These are phyloP conservation scores for Leptogaster cylindrica DNA, from an alignment of 2,888 invertebrate species.

Conservation along the genomic window DNA sequence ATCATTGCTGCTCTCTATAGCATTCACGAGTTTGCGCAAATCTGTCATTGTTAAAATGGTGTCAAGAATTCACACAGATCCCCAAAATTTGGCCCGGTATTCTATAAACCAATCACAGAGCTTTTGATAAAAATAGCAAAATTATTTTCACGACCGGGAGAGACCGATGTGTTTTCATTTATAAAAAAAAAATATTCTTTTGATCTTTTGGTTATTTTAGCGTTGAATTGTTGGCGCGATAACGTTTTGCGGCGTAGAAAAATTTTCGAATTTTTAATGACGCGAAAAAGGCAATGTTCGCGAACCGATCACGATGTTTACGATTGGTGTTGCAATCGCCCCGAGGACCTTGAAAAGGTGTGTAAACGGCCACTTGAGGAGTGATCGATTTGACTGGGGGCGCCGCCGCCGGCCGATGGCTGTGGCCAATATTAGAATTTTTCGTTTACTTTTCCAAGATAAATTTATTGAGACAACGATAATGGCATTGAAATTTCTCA, in stretches of 20 bases:
- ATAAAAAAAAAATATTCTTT: constrained; percentile 9
- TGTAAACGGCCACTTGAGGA: constrained; percentile 11
- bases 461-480: constrained; percentile 23
- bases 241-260: constrained; percentile 21
- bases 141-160: background rate
- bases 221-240: constrained; percentile 24
- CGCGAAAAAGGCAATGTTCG: constrained; percentile 37
- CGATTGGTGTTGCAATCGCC: constrained; percentile 12
- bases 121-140: constrained; percentile 25
- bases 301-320: background rate
- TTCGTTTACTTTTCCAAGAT: too few species aligned
- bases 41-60: background rate
- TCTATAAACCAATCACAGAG: constrained; percentile 22
- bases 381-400: constrained; percentile 3
- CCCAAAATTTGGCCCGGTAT: background rate
- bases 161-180: constrained; percentile 25
- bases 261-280: constrained; percentile 33
- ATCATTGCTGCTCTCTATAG: background rate
- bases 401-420: background rate
- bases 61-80: background rate
- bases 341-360: constrained; percentile 34
- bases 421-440: constrained; percentile 20
- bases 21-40: background rate
- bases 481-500: constrained; percentile 21
- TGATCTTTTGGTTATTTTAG: constrained; percentile 6